Evolutionary conservation across 2,888 invertebrate species (phyloP).

Genomic region (Dryobota labecula): DNA sequence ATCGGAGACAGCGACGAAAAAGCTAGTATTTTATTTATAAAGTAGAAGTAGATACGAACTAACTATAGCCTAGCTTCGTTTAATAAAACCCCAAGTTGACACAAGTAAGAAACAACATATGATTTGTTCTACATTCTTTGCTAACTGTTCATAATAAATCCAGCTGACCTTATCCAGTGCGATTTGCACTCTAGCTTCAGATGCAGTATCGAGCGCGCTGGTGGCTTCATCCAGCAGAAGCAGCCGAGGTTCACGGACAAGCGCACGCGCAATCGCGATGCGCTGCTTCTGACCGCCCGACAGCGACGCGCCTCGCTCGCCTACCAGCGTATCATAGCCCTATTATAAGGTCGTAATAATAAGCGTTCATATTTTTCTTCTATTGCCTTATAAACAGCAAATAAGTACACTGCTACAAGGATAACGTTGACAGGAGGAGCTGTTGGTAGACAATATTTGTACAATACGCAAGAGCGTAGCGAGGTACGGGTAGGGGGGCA

Average conservation of each 20-base stretch:
- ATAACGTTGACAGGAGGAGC: background rate
- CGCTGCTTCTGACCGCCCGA: slow-evolving; percentile 93
- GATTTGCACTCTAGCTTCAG: slow-evolving; percentile 87
- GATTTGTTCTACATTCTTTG: background rate
- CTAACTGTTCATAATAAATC: background rate
- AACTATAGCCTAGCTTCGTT: background rate
- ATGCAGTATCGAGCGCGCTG: slow-evolving; percentile 91
- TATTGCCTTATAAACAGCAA: background rate
- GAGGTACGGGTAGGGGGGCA: too few relatives aligned
- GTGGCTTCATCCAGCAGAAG: slow-evolving; percentile 92
- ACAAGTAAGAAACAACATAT: background rate
- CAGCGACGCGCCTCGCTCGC: slow-evolving; percentile 89
- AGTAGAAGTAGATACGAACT: background rate
- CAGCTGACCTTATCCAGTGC: slow-evolving; percentile 70
- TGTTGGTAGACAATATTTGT: background rate
- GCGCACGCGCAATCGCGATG: slow-evolving; percentile 92
- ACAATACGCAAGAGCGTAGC: too few relatives aligned
- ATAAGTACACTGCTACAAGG: background rate
- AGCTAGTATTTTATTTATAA: background rate
- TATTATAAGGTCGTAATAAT: slow-evolving; percentile 74
- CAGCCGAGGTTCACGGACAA: slow-evolving; percentile 91
- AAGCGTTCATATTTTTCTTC: background rate
- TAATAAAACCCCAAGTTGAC: background rate
- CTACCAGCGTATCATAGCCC: slow-evolving; percentile 91
- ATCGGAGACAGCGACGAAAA: background rate